Conservation (phyloP, 2,888 invertebrate genomes). For the Aelia acuminata region DNA sequence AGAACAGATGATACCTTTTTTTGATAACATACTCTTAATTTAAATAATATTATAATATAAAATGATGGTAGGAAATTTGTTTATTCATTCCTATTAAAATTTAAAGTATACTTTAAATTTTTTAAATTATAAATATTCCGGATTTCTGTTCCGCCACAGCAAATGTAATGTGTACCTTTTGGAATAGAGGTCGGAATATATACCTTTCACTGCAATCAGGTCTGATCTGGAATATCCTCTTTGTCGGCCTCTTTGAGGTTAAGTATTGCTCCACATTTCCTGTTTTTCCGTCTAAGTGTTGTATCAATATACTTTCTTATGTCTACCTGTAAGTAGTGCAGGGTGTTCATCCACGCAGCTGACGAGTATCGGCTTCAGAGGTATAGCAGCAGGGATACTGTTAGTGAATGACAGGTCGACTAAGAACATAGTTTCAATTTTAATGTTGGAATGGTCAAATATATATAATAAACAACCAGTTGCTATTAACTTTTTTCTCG, state of each 20-base stretch:
- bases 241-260: constrained; percentile 24
- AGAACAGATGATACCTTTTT: no score
- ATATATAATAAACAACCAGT: no score
- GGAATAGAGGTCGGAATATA: constrained; percentile 14
- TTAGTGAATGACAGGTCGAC: no score
- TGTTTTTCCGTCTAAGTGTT: not conserved
- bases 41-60: not conserved
- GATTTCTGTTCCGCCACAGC: not conserved
- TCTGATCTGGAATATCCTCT: not conserved
- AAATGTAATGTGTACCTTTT: not conserved
- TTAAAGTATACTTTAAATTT: not conserved
- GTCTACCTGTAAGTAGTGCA: not conserved
- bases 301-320: not conserved
- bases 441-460: no score
- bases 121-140: not conserved
- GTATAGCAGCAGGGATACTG: no score
- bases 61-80: not conserved
- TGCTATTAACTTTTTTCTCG: no score
- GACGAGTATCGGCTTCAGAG: not conserved
- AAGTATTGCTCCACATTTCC: constrained; percentile 24
- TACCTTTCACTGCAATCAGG: constrained; percentile 9
- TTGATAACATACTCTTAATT: not conserved
- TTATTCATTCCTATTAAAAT: no score
- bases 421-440: no score
- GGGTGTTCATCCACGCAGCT: not conserved